Evolutionary conservation across 2,113 vertebrate genomes (phyloP).

Genomic region (Cyprinodon tularosa): DNA sequence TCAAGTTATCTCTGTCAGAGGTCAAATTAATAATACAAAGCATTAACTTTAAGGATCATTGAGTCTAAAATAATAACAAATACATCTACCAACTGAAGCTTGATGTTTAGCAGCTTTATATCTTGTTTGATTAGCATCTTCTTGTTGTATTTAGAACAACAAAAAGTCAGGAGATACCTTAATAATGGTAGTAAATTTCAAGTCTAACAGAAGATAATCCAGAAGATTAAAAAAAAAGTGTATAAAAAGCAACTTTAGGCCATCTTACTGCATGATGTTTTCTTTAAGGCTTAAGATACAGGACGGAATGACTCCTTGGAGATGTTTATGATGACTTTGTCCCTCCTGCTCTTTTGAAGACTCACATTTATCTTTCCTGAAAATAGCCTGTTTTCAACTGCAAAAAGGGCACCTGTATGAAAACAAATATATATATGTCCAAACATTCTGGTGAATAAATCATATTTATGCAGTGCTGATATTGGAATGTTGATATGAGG

Average conservation of each 20-base stretch:
- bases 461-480: not conserved
- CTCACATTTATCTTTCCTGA: constrained; percentile 50
- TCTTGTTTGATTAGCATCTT: constrained; percentile 9
- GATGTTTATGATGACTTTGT: constrained; percentile 62
- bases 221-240: constrained; percentile 37
- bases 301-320: constrained; percentile 49
- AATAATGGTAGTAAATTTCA: not conserved
- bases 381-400: constrained; percentile 31
- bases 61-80: no score
- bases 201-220: no score
- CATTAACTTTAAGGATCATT: constrained; percentile 3
- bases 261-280: constrained; percentile 57
- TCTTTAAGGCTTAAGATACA: constrained; percentile 59
- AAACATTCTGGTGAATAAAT: constrained; percentile 1
- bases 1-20: constrained; percentile 56
- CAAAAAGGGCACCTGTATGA: not conserved
- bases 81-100: not conserved
- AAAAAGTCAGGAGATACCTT: not conserved
- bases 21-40: constrained; percentile 39
- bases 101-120: constrained; percentile 15
- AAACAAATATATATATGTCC: not conserved
- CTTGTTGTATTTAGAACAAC: not conserved
- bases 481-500: constrained; percentile 2
- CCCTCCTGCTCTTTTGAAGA: constrained; percentile 40
- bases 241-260: constrained; percentile 39